These are phyloP conservation scores for Tetropium fuscum DNA, from an alignment of 2,888 invertebrate species.

Conservation along the genomic window DNA sequence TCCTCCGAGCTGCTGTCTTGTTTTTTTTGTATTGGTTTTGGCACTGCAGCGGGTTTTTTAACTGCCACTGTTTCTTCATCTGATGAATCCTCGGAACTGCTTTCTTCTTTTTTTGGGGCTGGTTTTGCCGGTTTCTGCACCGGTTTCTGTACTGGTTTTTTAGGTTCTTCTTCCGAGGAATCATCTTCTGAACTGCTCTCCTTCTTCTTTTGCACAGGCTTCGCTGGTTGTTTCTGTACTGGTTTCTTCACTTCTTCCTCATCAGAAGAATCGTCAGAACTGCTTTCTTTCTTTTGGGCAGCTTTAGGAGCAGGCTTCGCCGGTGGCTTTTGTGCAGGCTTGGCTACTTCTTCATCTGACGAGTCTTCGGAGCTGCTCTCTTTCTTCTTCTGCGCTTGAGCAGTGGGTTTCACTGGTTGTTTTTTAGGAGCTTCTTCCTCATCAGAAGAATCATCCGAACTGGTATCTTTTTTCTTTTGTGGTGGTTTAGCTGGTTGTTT, in stretches of 20 bases:
- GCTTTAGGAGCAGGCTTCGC: conserved; percentile 18
- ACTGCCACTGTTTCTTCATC: conserved; percentile 50
- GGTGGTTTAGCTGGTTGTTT: conserved; percentile 35
- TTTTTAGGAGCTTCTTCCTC: conserved; percentile 37
- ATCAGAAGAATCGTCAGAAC: conserved; percentile 46
- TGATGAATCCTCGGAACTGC: conserved; percentile 63
- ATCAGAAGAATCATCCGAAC: conserved; percentile 45
- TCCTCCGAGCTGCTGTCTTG: conserved; percentile 14
- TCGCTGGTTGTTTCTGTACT: conserved; percentile 22
- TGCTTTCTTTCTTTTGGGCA: conserved; percentile 17
- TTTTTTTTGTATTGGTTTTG: conserved; percentile 9
- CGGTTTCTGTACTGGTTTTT: conserved; percentile 2
- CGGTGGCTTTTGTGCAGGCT: no score
- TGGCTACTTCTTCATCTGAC: conserved; percentile 53
- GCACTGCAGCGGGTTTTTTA: conserved; percentile 26
- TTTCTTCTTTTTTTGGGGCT: conserved; percentile 48
- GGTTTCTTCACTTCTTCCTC: conserved; percentile 35
- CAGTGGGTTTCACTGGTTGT: conserved; percentile 21
- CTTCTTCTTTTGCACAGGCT: conserved; percentile 21
- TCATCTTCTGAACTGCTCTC: conserved; percentile 53
- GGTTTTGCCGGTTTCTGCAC: background rate
- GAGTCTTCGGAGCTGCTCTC: conserved; percentile 51
- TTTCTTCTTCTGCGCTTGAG: conserved; percentile 38
- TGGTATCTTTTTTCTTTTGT: conserved; percentile 24
- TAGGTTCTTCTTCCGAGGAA: conserved; percentile 54